Evolutionary conservation across 2,797 vertebrate genomes (phyloP), one percentile per base, ranked within the genome.

Genomic region (Spinus pinus): DNA sequence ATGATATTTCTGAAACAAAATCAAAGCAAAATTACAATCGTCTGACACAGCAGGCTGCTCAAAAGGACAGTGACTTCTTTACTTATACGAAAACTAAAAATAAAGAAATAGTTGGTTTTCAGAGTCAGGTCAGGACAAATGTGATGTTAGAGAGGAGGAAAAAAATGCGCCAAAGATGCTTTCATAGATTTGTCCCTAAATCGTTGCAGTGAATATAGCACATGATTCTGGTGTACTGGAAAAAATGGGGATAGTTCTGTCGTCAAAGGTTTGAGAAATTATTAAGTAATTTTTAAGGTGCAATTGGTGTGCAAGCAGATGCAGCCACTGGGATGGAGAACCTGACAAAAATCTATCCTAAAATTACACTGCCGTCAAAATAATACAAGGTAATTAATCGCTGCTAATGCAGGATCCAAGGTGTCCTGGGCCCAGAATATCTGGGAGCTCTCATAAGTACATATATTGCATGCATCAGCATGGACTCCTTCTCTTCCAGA

Each of bases 141-240:
- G 24, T 42, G 24, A 25, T 46, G 10, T 31, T 41, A 58, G 9
- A 61, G 10, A 0, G 0, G 6, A 20, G 6, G 42, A 0, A 0
- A 2, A 8, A 25, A 47, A 44, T n/a, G 13, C 1, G 5, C 33
- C 12, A 46, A 73, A 71, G 31, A 3, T 0, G 2, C 9, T 72
- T 50, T 51, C 12, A 16, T 31, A 30, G 58, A 31, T 64, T 54
- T 24, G 12, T 66, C 41, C 27, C 33, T 60, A 49, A 67, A 60
- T 61, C 47, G 37, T 64, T 30, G 16, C 33, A 20, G 24, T 3
- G 14, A 69, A 35, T 31, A 31, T 8, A 73, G 20, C 2, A 30
- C 33, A 42, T 15, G 17, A 17, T 41, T 33, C 41, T 54, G 31
- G 14, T 28, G 24, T 62, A 58, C 6, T 16, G 9, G 21, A 21